These are phyloP conservation scores for Tineola bisselliella DNA, from an alignment of 2,888 invertebrate genomes.

Conservation along the genomic window DNA sequence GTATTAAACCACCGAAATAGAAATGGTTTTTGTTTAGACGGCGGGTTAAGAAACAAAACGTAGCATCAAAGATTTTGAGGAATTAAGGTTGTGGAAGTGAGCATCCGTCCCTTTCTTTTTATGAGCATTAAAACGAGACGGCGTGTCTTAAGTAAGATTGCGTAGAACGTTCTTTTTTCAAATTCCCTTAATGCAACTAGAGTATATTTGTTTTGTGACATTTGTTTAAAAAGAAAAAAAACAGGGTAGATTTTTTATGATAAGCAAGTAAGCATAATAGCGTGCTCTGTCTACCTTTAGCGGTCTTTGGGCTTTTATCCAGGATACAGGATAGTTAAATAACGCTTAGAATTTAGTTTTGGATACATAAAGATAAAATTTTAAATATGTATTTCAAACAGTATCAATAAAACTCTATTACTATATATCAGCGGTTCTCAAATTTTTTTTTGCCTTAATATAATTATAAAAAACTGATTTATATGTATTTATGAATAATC, in stretches of 20 bases:
- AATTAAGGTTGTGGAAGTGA: constrained; percentile 1
- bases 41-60: neutral
- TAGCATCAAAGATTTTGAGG: neutral
- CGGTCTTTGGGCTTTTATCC: too few relatives aligned
- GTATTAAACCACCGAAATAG: too few relatives aligned
- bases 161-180: neutral
- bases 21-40: neutral
- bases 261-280: neutral
- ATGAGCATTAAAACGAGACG: neutral
- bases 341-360: too few relatives aligned
- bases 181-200: neutral
- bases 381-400: too few relatives aligned
- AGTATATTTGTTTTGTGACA: constrained; percentile 5
- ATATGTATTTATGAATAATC: too few relatives aligned
- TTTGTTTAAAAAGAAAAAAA: neutral
- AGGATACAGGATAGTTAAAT: too few relatives aligned
- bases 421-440: too few relatives aligned
- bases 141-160: neutral
- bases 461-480: too few relatives aligned
- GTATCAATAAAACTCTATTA: too few relatives aligned
- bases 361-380: too few relatives aligned
- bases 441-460: too few relatives aligned
- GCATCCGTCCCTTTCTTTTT: neutral
- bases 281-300: too few relatives aligned
- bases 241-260: neutral